phyloP scores from a whole-genome alignment of 2,888 invertebrate genomes.

The Torymus aiolomorphi region DNA sequence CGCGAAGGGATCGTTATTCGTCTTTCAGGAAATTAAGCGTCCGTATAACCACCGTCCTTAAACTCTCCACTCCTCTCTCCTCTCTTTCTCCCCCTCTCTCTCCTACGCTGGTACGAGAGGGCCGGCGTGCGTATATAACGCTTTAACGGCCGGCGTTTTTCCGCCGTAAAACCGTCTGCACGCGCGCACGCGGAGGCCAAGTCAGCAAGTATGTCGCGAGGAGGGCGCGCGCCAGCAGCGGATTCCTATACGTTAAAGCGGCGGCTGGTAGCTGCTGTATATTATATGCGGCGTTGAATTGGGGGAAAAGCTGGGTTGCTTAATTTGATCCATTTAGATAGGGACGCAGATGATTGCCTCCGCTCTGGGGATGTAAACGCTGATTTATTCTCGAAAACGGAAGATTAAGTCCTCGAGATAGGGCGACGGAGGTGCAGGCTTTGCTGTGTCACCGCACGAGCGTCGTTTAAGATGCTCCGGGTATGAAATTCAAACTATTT shows the following conservation, averaged over 20 bases:
- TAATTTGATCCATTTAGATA: slow-evolving; percentile 35
- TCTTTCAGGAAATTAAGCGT: slow-evolving; percentile 41
- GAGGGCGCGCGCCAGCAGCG: too few species aligned
- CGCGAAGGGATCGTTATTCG: slow-evolving; percentile 38
- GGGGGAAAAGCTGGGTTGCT: slow-evolving; percentile 4
- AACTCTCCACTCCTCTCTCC: slow-evolving; percentile 7
- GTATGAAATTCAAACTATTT: neutral
- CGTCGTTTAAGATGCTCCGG: neutral
- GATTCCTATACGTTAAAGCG: too few species aligned
- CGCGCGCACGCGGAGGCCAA: slow-evolving; percentile 1
- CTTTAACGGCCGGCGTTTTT: slow-evolving; percentile 43
- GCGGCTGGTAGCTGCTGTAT: too few species aligned
- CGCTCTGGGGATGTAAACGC: neutral
- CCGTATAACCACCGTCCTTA: slow-evolving; percentile 40
- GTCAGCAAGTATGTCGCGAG: slow-evolving; percentile 36
- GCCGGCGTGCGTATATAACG: slow-evolving; percentile 24
- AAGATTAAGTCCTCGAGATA: slow-evolving; percentile 4
- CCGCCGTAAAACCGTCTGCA: slow-evolving; percentile 35
- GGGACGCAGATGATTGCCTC: slow-evolving; percentile 12
- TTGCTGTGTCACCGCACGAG: too few species aligned
- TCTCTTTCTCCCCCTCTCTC: neutral
- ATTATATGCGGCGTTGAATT: neutral
- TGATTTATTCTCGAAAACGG: slow-evolving; percentile 11
- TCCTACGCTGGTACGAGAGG: slow-evolving; percentile 28
- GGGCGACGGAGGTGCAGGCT: neutral